phyloP scores from a whole-genome alignment of 2,113 vertebrate genomes.

The Colinus virginianus region DNA sequence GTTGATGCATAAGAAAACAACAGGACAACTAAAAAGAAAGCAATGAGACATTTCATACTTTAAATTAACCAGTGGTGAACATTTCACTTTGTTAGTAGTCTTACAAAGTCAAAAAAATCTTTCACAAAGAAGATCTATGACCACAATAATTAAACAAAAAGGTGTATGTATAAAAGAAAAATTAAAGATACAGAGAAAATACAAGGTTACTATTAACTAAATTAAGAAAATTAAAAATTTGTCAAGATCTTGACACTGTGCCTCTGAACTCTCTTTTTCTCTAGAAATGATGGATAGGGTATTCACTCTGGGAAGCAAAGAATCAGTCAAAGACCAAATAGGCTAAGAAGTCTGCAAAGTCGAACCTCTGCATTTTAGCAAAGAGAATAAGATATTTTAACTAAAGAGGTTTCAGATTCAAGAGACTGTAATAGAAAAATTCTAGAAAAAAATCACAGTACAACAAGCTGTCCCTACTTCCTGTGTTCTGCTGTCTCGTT shows the following conservation, averaged over 20 bases:
- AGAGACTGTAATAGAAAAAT: neutral
- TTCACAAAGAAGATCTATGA: neutral
- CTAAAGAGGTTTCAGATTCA: rapidly evolving
- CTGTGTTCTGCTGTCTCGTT: neutral
- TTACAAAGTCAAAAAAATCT: neutral
- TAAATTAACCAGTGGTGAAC: neutral
- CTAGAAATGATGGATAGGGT: neutral
- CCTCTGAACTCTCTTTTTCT: neutral
- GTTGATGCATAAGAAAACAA: neutral
- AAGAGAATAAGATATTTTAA: neutral
- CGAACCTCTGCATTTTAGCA: neutral
- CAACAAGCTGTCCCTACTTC: neutral
- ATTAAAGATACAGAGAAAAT: neutral
- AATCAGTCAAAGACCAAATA: neutral
- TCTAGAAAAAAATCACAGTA: neutral
- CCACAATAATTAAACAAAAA: neutral
- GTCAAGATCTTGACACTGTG: neutral
- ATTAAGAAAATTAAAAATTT: neutral
- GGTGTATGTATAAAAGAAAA: neutral
- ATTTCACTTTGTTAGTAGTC: neutral
- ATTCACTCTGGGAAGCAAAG: neutral
- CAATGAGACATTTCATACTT: neutral
- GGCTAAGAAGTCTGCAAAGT: neutral
- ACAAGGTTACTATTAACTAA: neutral
- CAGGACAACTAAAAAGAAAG: neutral